These are phyloP conservation scores for Eolophus roseicapilla DNA, from an alignment of 2,113 vertebrate species.

Conservation along the genomic window DNA sequence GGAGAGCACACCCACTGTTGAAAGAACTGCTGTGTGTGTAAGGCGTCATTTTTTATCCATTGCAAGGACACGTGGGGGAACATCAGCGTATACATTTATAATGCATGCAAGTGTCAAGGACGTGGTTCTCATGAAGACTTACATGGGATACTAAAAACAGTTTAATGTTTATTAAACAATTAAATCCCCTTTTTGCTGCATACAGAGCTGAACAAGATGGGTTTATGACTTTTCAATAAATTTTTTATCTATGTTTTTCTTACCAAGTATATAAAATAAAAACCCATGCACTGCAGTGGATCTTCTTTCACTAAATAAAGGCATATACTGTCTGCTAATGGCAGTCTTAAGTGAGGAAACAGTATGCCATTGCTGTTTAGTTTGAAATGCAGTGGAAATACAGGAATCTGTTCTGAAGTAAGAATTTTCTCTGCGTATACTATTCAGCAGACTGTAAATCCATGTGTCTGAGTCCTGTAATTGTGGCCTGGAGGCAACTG, in stretches of 20 bases:
- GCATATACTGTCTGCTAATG: neutral
- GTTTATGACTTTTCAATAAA: constrained; percentile 23
- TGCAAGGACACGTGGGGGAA: neutral
- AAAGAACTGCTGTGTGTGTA: neutral
- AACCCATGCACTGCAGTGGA: neutral
- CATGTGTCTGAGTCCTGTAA: neutral
- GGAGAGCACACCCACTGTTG: neutral
- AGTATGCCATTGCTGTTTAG: neutral
- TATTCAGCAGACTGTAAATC: neutral
- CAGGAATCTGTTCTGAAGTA: neutral
- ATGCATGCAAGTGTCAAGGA: constrained; percentile 7
- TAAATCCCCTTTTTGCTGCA: neutral
- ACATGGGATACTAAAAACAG: constrained; percentile 13
- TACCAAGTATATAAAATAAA: neutral
- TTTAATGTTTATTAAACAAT: constrained; percentile 51
- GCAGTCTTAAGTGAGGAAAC: neutral
- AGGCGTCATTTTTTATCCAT: neutral
- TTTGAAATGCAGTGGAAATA: neutral
- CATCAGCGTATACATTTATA: neutral
- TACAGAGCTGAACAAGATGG: neutral
- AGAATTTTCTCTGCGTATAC: neutral
- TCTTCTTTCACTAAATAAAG: neutral
- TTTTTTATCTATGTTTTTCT: constrained; percentile 19
- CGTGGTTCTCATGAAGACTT: constrained; percentile 10
- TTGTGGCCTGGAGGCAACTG: neutral